phyloP scores from a whole-genome alignment of 2,797 vertebrate genomes.

The Eleutherodactylus coqui region DNA sequence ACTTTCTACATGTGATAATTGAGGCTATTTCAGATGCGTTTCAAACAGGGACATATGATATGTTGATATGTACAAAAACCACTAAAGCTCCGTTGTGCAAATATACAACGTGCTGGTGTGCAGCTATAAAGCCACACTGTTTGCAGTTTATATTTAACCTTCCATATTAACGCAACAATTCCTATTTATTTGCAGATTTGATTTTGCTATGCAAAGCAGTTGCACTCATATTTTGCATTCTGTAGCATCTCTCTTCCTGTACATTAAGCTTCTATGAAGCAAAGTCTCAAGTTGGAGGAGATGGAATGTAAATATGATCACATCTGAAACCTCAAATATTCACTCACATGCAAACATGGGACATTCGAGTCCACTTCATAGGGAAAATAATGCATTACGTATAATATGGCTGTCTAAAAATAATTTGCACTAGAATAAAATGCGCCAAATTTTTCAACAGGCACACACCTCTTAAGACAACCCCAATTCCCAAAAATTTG shows the following conservation, averaged over 20 bases:
- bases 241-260: slow-evolving; percentile 69
- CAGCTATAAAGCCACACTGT: slow-evolving; percentile 26
- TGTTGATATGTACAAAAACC: slow-evolving; percentile 9
- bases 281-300: slow-evolving; percentile 64
- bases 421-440: no score
- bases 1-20: neutral
- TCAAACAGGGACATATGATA: neutral
- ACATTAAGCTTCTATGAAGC: slow-evolving; percentile 70
- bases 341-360: slow-evolving; percentile 46
- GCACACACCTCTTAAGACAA: no score
- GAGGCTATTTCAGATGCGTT: neutral
- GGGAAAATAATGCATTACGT: neutral
- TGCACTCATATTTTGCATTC: slow-evolving; percentile 71
- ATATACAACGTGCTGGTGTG: slow-evolving; percentile 10
- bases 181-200: slow-evolving; percentile 23
- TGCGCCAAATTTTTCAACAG: no score
- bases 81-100: slow-evolving; percentile 12
- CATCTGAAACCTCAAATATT: slow-evolving; percentile 68
- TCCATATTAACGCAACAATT: slow-evolving; percentile 20
- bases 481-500: no score
- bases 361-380: slow-evolving; percentile 28
- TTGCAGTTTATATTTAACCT: slow-evolving; percentile 43
- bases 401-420: no score
- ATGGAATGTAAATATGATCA: slow-evolving; percentile 70
- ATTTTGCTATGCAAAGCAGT: slow-evolving; percentile 68